A percentile compares a stretch with the other conserved stretches of the same genome.
phyloP scores from a whole-genome alignment of 2,888 invertebrate species.

The Conomelus anceps region DNA sequence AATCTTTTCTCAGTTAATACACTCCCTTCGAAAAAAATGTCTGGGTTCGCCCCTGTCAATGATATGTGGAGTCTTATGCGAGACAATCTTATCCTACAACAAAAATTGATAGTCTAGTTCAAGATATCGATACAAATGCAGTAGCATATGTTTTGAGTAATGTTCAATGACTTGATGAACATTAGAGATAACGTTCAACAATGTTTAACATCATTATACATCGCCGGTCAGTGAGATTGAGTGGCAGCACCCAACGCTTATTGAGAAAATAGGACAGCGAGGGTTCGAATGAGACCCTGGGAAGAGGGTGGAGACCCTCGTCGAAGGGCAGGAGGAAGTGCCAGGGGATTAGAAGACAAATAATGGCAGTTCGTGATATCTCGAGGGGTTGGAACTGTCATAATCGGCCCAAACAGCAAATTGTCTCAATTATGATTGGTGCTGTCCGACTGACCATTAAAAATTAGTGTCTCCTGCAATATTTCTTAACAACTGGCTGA shows the following conservation, averaged over 20 bases:
- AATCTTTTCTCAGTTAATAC: too few relatives aligned
- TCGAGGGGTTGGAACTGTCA: neutral
- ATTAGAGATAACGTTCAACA: neutral
- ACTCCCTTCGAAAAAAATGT: too few relatives aligned
- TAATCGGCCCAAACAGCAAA: neutral
- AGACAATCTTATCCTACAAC: neutral
- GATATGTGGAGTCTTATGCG: too few relatives aligned
- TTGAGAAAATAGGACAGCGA: neutral
- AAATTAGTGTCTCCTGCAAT: neutral
- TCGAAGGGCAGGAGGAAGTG: neutral
- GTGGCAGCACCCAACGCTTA: neutral
- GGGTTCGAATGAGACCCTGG: neutral
- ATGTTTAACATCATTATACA: neutral
- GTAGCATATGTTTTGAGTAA: neutral
- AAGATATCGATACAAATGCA: neutral
- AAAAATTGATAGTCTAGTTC: neutral
- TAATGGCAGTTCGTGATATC: neutral
- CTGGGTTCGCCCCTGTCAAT: too few relatives aligned
- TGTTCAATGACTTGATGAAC: neutral
- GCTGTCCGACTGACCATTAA: neutral
- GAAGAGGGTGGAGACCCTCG: neutral
- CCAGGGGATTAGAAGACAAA: constrained; percentile 17
- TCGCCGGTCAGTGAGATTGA: neutral
- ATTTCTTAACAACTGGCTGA: neutral
- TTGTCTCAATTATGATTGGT: neutral